These are phyloP conservation scores for Paracentrotus lividus DNA, from an alignment of 53 echinoderm and acorn worm species.

Conservation along the genomic window DNA sequence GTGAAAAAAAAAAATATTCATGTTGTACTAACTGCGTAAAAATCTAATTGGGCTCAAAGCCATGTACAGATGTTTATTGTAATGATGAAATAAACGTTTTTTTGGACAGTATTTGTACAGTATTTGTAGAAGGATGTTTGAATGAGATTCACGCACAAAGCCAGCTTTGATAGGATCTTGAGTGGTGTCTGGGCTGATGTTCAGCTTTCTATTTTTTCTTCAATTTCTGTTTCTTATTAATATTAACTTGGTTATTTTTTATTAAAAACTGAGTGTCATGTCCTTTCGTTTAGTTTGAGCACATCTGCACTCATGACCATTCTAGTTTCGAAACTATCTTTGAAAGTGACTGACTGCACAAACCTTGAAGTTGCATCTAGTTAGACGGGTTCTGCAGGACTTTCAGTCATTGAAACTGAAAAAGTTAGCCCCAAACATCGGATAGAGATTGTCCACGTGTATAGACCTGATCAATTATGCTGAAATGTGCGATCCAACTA, in stretches of 20 bases:
- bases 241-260: not conserved
- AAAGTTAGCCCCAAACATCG: not conserved
- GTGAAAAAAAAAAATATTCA: slow-evolving; percentile 56
- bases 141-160: slow-evolving; percentile 63
- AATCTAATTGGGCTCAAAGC: slow-evolving; percentile 72
- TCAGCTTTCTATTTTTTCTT: slow-evolving; percentile 33
- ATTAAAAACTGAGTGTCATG: not conserved
- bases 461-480: not conserved
- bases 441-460: not conserved
- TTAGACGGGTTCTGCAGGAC: not conserved
- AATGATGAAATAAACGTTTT: slow-evolving; percentile 58
- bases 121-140: slow-evolving; percentile 70
- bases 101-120: slow-evolving; percentile 76
- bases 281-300: slow-evolving; percentile 45
- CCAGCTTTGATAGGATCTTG: slow-evolving; percentile 64
- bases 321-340: not conserved
- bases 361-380: not conserved
- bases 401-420: slow-evolving; percentile 30
- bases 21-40: slow-evolving; percentile 71
- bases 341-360: not conserved
- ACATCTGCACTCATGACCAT: slow-evolving; percentile 47
- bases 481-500: slow-evolving; percentile 19
- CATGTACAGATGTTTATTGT: slow-evolving; percentile 63
- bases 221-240: slow-evolving; percentile 3
- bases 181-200: slow-evolving; percentile 46